Conservation (phyloP, 1,140 invertebrate species). For the Amphibalanus amphitrite region DNA sequence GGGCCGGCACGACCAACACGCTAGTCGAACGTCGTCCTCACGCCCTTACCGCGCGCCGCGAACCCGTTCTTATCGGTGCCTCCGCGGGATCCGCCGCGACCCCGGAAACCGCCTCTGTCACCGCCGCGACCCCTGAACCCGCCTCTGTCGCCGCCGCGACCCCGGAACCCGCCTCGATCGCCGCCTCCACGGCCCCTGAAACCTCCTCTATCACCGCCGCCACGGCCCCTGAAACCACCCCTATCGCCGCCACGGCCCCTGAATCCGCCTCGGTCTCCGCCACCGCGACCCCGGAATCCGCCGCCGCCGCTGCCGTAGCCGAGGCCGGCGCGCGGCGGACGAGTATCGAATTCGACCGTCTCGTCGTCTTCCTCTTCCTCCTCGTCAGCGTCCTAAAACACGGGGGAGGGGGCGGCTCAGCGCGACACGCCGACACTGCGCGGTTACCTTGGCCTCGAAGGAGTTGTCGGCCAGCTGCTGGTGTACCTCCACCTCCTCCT, state of each 20-base stretch:
- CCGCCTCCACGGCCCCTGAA: conserved; percentile 15
- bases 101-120: no score
- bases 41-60: background rate
- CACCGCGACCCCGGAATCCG: conserved; percentile 16
- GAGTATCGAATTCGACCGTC: conserved; percentile 17
- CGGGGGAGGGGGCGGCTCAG: conserved; percentile 13
- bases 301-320: conserved; percentile 17
- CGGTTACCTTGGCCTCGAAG: conserved; percentile 82
- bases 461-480: conserved; percentile 68
- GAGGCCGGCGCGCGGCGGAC: conserved; percentile 13
- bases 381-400: conserved; percentile 26
- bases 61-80: background rate
- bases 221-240: conserved; percentile 11
- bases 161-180: conserved; percentile 15
- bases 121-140: no score
- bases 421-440: conserved; percentile 7
- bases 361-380: conserved; percentile 23
- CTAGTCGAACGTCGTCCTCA: no score
- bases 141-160: no score
- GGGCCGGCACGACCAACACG: background rate
- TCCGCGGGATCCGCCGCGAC: conserved; percentile 20
- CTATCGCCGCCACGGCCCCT: conserved; percentile 13
- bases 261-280: conserved; percentile 13
- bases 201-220: conserved; percentile 11
- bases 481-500: conserved; percentile 54